Percentiles rank a stretch among this genome's conserved stretches.
These are phyloP conservation scores for Cotesia typhae DNA, from an alignment of 1,140 invertebrate species.

Conservation along the genomic window DNA sequence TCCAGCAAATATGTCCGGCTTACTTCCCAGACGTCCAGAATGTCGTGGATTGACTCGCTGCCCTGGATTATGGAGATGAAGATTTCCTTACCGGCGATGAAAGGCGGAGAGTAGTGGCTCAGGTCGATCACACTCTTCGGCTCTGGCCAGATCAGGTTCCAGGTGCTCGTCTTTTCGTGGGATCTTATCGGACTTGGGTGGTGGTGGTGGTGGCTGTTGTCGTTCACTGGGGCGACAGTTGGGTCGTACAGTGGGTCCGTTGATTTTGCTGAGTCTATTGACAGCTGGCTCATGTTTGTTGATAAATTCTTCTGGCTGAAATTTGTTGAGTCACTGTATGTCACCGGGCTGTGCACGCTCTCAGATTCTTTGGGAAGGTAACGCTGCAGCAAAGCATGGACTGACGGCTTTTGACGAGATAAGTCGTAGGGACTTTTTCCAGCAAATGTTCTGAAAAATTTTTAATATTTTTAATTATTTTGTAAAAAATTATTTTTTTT, in stretches of 20 bases:
- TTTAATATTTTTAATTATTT: neutral
- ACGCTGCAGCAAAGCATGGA: slow-evolving; percentile 58
- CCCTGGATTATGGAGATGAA: slow-evolving; percentile 65
- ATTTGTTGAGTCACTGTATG: slow-evolving; percentile 47
- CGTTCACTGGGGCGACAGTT: slow-evolving; percentile 22
- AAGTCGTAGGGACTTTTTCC: slow-evolving; percentile 64
- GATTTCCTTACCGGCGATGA: slow-evolving; percentile 60
- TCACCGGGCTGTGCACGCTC: slow-evolving; percentile 50
- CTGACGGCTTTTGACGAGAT: slow-evolving; percentile 61
- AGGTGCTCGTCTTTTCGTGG: slow-evolving; percentile 51
- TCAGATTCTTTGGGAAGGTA: slow-evolving; percentile 52
- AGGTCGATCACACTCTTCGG: slow-evolving; percentile 71
- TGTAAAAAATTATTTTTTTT: too few relatives aligned
- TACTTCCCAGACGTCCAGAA: slow-evolving; percentile 68
- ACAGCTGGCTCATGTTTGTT: slow-evolving; percentile 58
- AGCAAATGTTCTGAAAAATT: slow-evolving; percentile 61
- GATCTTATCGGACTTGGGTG: slow-evolving; percentile 52
- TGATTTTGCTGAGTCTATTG: slow-evolving; percentile 59
- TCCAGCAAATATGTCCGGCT: slow-evolving; percentile 62
- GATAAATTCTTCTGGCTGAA: slow-evolving; percentile 54
- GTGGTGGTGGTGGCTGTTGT: slow-evolving; percentile 43
- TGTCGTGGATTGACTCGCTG: slow-evolving; percentile 62
- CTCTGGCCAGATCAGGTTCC: slow-evolving; percentile 71
- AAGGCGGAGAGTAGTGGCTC: slow-evolving; percentile 63
- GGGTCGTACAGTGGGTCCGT: slow-evolving; percentile 56